Base-by-base conservation (phyloP, 1,140 invertebrate genomes). In the Procambarus virginalis region DNA sequence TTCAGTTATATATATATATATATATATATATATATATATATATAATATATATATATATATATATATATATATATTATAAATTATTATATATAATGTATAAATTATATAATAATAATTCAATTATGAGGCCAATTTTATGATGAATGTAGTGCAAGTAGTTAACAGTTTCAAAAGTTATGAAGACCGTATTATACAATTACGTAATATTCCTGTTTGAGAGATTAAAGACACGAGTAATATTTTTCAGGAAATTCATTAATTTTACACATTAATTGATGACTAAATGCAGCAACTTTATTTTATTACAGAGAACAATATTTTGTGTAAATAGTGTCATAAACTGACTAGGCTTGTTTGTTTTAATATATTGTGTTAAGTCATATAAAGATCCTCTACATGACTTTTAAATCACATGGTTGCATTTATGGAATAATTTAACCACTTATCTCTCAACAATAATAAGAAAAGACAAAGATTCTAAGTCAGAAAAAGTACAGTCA, bases 391-490 rank as follows among this genome's bases (percentile, higher is more conserved):
- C 22, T 73, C 22, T 20, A 34, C 68, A 73, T 34, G n/a, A 73
- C 68, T 9, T 20, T 22, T 22, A 73, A 22, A 73, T 73, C 68
- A 73, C 68, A 73, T 73, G 8, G 34, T 73, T 73, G 68, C 68
- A 73, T 73, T 73, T 34, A 73, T 34, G 68, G 68, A 73, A 73
- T 73, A 73, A 73, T 73, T 22, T 73, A 73, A 73, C 68, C 22
- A 73, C 22, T 73, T 10, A 73, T 73, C 68, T 73, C 68, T 73
- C 5, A 5, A 73, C 22, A 70, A 70, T 70, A 70, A 70, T 73
- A 34, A 73, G 20, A 73, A 34, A 34, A 3, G 10, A n/a, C 14
- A 68, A 68, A 73, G 34, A 73, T 34, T 20, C 22, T 73, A 73
- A 4, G 68, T 34, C 4, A 6, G n/a, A 73, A 34, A 73, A 1